Conservation (phyloP, 1,140 invertebrate genomes). For the Oryctes rhinoceros region DNA sequence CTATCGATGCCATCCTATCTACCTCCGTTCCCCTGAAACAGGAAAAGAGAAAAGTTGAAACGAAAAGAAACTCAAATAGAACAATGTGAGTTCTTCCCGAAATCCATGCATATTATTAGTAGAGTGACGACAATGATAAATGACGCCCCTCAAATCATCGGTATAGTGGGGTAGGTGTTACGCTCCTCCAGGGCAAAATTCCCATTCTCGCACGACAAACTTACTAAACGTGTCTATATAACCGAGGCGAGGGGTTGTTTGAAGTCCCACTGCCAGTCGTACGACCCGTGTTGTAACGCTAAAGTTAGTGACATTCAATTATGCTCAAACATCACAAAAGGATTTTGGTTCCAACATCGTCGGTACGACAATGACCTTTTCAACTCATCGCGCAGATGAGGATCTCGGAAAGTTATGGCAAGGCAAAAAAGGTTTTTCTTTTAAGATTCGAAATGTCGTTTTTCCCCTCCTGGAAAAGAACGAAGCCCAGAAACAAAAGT, state of each 20-base stretch:
- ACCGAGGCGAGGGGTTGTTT: slow-evolving; percentile 3
- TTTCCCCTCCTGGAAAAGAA: not conserved
- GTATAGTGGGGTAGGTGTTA: not conserved
- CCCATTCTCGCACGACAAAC: not conserved
- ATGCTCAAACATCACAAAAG: slow-evolving; percentile 18
- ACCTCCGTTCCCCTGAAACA: not conserved
- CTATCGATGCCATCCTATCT: slow-evolving; percentile 3
- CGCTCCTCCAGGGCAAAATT: not conserved
- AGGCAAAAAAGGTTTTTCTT: not conserved
- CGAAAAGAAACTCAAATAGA: slow-evolving; percentile 15
- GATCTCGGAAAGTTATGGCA: not conserved
- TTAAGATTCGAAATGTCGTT: not conserved
- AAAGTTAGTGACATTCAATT: slow-evolving; percentile 19
- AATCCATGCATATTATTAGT: slow-evolving; percentile 22
- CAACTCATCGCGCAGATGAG: slow-evolving; percentile 10
- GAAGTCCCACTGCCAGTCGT: not conserved
- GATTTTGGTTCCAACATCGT: slow-evolving; percentile 4
- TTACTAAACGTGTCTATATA: slow-evolving; percentile 22
- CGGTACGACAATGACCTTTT: slow-evolving; percentile 13
- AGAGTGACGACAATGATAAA: slow-evolving; percentile 11
- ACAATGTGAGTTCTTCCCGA: slow-evolving; percentile 11
- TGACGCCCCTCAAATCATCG: not conserved
- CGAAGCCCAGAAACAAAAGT: too few species aligned
- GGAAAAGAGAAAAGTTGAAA: slow-evolving; percentile 4
- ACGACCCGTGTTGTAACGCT: slow-evolving; percentile 8